Evolutionary conservation across 2,113 vertebrate genomes (phyloP).

Genomic region (Ophiodon elongatus): DNA sequence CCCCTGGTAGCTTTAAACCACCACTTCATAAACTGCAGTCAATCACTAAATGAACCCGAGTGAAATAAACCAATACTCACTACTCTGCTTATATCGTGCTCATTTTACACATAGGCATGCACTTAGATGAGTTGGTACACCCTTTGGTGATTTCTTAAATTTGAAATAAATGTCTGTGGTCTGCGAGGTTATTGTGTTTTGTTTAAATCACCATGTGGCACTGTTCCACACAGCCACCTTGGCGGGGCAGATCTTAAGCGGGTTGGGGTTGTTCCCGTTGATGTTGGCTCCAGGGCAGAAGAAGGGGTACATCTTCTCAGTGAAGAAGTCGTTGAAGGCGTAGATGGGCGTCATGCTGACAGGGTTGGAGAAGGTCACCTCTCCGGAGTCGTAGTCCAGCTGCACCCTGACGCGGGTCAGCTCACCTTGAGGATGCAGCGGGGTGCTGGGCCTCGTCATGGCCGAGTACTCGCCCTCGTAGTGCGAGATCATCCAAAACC

Average conservation of each 20-base stretch:
- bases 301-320: slow-evolving; percentile 85
- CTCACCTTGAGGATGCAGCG: slow-evolving; percentile 52
- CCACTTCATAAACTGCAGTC: not conserved
- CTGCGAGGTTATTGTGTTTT: not conserved
- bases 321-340: slow-evolving; percentile 81
- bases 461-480: slow-evolving; percentile 81
- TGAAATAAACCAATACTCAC: slow-evolving; percentile 27
- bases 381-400: slow-evolving; percentile 81
- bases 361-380: slow-evolving; percentile 82
- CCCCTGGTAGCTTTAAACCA: slow-evolving; percentile 45
- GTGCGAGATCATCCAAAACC: slow-evolving; percentile 86
- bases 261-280: slow-evolving; percentile 82
- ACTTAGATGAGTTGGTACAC: not conserved
- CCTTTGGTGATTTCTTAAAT: not conserved
- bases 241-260: slow-evolving; percentile 82
- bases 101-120: slow-evolving; percentile 18
- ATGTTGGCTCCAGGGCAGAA: slow-evolving; percentile 87
- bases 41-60: slow-evolving; percentile 10
- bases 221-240: slow-evolving; percentile 87
- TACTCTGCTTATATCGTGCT: not conserved
- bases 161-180: not conserved
- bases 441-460: slow-evolving; percentile 82
- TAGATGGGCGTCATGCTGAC: slow-evolving; percentile 79
- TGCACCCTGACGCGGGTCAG: slow-evolving; percentile 81
- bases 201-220: slow-evolving; percentile 77